phyloP scores from a whole-genome alignment of 2,113 vertebrate genomes.

The Lamprologus ornatipinnis region DNA sequence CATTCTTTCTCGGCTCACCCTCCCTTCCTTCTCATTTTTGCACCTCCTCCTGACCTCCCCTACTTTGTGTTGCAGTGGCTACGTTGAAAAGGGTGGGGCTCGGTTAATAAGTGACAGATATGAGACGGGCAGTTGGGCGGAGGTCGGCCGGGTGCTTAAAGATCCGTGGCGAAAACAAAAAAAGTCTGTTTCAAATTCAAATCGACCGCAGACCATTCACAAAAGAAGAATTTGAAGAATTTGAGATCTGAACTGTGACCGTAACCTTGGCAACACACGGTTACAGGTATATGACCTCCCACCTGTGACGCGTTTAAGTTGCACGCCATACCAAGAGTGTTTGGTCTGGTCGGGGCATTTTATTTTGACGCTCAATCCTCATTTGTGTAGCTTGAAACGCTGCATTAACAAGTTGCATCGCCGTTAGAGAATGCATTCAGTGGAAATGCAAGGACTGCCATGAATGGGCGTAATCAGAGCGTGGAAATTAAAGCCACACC shows the following conservation, averaged over 20 bases:
- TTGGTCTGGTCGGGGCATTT: neutral
- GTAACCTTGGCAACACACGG: neutral
- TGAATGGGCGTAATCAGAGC: neutral
- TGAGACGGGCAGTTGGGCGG: neutral
- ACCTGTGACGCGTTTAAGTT: neutral
- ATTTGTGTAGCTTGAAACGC: neutral
- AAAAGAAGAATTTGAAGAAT: neutral
- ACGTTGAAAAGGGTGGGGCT: neutral
- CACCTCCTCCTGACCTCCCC: neutral
- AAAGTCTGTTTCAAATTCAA: neutral
- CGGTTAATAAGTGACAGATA: conserved; percentile 26
- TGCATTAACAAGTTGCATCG: neutral
- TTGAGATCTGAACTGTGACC: neutral
- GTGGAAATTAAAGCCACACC: neutral
- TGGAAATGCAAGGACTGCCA: neutral
- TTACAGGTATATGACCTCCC: neutral
- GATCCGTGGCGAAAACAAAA: neutral
- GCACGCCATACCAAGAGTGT: neutral
- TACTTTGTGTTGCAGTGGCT: neutral
- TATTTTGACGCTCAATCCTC: neutral
- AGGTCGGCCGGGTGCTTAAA: neutral
- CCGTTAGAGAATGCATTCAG: neutral
- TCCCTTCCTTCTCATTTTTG: neutral
- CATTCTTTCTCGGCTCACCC: neutral
- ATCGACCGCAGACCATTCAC: neutral